Evolutionary conservation across 1,140 invertebrate genomes (phyloP).

Genomic region (Lepidostoma basale): DNA sequence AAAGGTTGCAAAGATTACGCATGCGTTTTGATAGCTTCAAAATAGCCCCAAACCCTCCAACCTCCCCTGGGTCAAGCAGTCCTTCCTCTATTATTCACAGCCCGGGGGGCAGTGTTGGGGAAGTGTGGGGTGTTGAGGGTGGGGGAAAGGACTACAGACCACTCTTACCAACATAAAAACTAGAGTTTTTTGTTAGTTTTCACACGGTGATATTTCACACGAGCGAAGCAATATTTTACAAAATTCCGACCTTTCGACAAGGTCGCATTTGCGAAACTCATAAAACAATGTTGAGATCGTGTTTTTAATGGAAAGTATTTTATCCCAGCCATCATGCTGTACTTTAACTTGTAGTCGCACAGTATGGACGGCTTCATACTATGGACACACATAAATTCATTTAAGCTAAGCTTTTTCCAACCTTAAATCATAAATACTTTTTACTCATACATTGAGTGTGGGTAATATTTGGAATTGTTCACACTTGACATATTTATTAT

Average conservation of each 20-base stretch:
- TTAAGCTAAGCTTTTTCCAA: no score
- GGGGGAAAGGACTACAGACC: not conserved
- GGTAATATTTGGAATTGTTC: no score
- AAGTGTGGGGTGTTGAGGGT: not conserved
- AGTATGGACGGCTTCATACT: no score
- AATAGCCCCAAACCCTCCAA: not conserved
- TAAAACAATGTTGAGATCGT: not conserved
- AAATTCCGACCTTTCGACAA: not conserved
- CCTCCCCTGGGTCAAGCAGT: slow-evolving; percentile 3
- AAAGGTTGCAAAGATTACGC: no score
- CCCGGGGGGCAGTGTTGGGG: not conserved
- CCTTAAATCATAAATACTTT: no score
- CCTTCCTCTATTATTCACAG: slow-evolving; percentile 4
- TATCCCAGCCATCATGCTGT: no score
- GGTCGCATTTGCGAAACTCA: not conserved
- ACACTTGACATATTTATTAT: no score
- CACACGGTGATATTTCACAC: not conserved
- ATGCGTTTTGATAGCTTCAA: not conserved
- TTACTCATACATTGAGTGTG: no score
- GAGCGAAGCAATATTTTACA: slow-evolving; percentile 4
- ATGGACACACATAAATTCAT: no score
- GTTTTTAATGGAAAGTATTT: not conserved
- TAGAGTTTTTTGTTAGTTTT: slow-evolving; percentile 5
- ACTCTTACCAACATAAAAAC: slow-evolving; percentile 12
- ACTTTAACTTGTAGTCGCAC: no score